A percentile compares a stretch with the other conserved stretches of the same genome.
Evolutionary conservation across 2,888 invertebrate genomes (phyloP).

Genomic region (Polydrusus pterygomalis): DNA sequence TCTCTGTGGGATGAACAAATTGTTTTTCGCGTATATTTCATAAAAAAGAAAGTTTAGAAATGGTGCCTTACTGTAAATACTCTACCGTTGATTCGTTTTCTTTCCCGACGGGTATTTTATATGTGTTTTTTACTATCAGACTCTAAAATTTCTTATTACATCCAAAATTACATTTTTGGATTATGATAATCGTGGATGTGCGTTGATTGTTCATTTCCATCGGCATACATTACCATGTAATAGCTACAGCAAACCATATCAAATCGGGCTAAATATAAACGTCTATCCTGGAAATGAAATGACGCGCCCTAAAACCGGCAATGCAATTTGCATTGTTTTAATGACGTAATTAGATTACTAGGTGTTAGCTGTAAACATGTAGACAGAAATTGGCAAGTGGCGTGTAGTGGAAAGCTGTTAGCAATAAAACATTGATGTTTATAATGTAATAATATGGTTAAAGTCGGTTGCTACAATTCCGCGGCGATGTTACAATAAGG

Average conservation of each 20-base stretch:
- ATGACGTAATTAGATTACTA: slow-evolving; percentile 24
- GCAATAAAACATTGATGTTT: slow-evolving; percentile 17
- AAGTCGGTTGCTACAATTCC: slow-evolving; percentile 8
- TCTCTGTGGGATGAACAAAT: slow-evolving; percentile 4
- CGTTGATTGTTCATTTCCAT: too few species aligned
- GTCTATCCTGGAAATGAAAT: slow-evolving; percentile 10
- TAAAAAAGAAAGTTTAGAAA: not conserved
- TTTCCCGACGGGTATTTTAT: too few species aligned
- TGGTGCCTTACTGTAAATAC: too few species aligned
- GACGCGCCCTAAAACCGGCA: slow-evolving; percentile 6
- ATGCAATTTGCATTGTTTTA: slow-evolving; percentile 26
- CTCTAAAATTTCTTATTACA: too few species aligned
- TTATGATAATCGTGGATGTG: too few species aligned
- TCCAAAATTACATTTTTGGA: too few species aligned
- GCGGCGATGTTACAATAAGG: not conserved
- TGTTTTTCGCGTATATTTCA: not conserved
- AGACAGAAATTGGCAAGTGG: slow-evolving; percentile 23
- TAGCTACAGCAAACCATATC: not conserved
- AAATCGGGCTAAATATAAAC: not conserved
- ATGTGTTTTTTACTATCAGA: too few species aligned
- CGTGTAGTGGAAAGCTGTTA: slow-evolving; percentile 16
- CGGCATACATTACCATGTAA: not conserved
- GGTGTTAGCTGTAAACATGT: slow-evolving; percentile 26
- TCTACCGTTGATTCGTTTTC: too few species aligned
- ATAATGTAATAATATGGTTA: slow-evolving; percentile 3